Evolutionary conservation across 1,140 invertebrate genomes (phyloP).

Genomic region (Drosophila nigrodunni): DNA sequence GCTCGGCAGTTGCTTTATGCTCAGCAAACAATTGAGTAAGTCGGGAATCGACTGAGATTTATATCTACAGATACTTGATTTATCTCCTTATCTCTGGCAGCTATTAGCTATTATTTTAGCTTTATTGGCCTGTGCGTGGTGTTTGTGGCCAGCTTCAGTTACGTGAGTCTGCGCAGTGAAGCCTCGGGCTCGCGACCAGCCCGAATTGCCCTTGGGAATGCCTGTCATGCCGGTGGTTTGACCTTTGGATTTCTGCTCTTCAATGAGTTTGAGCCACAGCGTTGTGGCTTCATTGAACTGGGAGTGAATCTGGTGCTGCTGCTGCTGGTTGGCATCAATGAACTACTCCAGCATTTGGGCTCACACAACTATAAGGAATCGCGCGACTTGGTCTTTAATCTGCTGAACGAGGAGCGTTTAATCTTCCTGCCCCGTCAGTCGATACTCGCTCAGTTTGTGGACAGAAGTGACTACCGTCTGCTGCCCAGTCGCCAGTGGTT

Average conservation of each 20-base stretch:
- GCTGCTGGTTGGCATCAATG: constrained; percentile 62
- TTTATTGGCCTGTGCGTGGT: constrained; percentile 69
- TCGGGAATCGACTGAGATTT: neutral
- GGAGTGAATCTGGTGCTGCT: constrained; percentile 57
- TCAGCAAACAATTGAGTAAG: constrained; percentile 73
- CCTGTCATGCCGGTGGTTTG: constrained; percentile 59
- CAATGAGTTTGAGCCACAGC: constrained; percentile 73
- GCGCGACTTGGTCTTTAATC: constrained; percentile 71
- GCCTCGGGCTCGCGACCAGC: constrained; percentile 60
- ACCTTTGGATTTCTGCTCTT: constrained; percentile 68
- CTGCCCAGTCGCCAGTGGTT: constrained; percentile 66
- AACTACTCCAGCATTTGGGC: constrained; percentile 69
- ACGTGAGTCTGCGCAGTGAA: constrained; percentile 66
- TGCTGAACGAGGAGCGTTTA: constrained; percentile 73
- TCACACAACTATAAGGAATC: constrained; percentile 72
- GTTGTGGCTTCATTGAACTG: constrained; percentile 58
- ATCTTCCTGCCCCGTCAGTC: constrained; percentile 67
- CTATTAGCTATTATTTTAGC: constrained; percentile 75
- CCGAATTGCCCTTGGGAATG: constrained; percentile 67
- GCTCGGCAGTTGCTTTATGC: constrained; percentile 76
- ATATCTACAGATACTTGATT: neutral
- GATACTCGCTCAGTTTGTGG: constrained; percentile 70
- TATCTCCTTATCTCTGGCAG: constrained; percentile 15
- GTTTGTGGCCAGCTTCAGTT: constrained; percentile 70
- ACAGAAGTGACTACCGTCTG: constrained; percentile 57